Percentiles rank a stretch among this genome's conserved stretches.
Conservation (phyloP, 2,888 invertebrate genomes). For the Penaeus monodon region DNA sequence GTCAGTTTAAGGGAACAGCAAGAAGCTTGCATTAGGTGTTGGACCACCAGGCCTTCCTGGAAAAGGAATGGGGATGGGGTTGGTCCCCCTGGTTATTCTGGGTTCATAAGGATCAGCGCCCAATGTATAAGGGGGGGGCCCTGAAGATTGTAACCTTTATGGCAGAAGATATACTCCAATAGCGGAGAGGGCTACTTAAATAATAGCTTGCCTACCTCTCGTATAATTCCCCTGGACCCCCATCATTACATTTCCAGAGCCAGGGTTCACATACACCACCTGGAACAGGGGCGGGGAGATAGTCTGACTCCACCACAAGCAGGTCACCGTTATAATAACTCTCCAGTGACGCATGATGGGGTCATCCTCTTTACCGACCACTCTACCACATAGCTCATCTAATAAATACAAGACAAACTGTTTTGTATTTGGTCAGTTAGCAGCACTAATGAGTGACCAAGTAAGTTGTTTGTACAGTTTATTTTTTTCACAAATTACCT, state of each 20-base stretch:
- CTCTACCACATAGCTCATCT: slow-evolving; percentile 58
- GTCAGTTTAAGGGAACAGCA: slow-evolving; percentile 85
- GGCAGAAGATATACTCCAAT: slow-evolving; percentile 29
- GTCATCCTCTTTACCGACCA: slow-evolving; percentile 45
- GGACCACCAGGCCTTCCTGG: slow-evolving; percentile 31
- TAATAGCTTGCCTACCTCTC: slow-evolving; percentile 44
- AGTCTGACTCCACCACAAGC: slow-evolving; percentile 50
- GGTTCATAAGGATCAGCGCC: slow-evolving; percentile 45
- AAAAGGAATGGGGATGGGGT: slow-evolving; percentile 30
- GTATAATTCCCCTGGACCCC: slow-evolving; percentile 40
- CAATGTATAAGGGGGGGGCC: slow-evolving; percentile 36
- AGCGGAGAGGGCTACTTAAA: slow-evolving; percentile 44
- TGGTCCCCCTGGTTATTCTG: slow-evolving; percentile 39
- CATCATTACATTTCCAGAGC: slow-evolving; percentile 38
- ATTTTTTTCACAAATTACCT: too few relatives aligned
- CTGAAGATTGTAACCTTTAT: slow-evolving; percentile 42
- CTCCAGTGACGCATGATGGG: slow-evolving; percentile 49
- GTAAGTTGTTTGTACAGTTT: slow-evolving; percentile 27
- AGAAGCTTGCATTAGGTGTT: slow-evolving; percentile 70
- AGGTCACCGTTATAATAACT: slow-evolving; percentile 40
- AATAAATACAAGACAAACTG: slow-evolving; percentile 57
- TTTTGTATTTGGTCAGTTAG: slow-evolving; percentile 58
- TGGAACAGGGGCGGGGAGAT: slow-evolving; percentile 36
- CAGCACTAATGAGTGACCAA: slow-evolving; percentile 60
- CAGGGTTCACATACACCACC: slow-evolving; percentile 52